phyloP scores from a whole-genome alignment of 2,888 invertebrate genomes.

The Aporophyla lueneburgensis region DNA sequence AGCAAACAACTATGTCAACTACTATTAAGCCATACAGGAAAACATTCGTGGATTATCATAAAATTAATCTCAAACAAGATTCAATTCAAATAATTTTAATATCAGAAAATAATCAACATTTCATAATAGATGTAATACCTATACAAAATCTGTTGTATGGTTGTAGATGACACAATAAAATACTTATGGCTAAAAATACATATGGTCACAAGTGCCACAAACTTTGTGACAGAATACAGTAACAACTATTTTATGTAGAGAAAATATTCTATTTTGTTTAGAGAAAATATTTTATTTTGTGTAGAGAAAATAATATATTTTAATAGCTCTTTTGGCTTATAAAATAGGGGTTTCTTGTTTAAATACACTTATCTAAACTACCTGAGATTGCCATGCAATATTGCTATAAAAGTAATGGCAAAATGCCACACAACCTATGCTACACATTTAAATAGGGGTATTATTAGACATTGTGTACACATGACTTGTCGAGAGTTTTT shows the following conservation, averaged over 20 bases:
- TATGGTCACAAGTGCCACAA: conserved; percentile 10
- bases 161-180: conserved; percentile 35
- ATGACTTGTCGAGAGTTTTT: neutral
- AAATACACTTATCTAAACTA: conserved; percentile 26
- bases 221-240: conserved; percentile 12
- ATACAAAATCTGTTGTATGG: neutral
- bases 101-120: conserved; percentile 56
- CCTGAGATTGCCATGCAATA: conserved; percentile 34
- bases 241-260: conserved; percentile 1
- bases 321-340: conserved; percentile 13
- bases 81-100: conserved; percentile 49
- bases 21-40: neutral
- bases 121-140: conserved; percentile 10
- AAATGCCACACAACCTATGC: conserved; percentile 30
- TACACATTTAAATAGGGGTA: conserved; percentile 8
- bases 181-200: conserved; percentile 30
- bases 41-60: neutral
- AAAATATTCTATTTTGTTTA: conserved; percentile 4
- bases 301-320: conserved; percentile 22
- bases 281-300: conserved; percentile 8
- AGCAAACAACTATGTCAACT: neutral
- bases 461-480: conserved; percentile 17
- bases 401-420: conserved; percentile 25
- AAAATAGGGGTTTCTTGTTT: conserved; percentile 10
- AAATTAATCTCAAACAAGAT: conserved; percentile 18